Percentiles rank a stretch among this genome's conserved stretches.
Evolutionary conservation across 2,113 vertebrate genomes (phyloP).

Genomic region (Corythornis vintsioides): DNA sequence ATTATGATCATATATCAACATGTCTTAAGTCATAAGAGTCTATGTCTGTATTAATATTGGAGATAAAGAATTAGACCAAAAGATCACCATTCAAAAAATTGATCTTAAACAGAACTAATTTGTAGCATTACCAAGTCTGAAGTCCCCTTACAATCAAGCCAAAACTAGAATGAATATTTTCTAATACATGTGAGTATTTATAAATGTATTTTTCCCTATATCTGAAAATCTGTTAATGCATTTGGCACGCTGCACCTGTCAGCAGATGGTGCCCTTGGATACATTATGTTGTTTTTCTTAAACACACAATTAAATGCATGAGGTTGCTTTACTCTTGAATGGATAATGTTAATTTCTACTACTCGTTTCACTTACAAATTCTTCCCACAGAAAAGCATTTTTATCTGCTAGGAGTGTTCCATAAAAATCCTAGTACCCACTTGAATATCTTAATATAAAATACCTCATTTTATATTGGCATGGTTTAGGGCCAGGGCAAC

Average conservation of each 20-base stretch:
- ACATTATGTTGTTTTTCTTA: neutral
- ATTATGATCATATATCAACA: no score
- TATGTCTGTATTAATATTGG: no score
- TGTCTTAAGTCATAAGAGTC: no score
- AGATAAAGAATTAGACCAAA: neutral
- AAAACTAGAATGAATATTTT: neutral
- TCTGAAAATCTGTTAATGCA: neutral
- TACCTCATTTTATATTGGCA: neutral
- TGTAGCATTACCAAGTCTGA: neutral
- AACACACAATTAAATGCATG: neutral
- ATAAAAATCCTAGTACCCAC: neutral
- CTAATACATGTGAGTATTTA: neutral
- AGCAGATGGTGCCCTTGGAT: conserved; percentile 29
- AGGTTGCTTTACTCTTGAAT: conserved; percentile 25
- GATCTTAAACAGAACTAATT: neutral
- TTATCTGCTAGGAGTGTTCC: neutral
- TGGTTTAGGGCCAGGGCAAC: no score
- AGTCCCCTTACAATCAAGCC: neutral
- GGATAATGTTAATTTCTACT: conserved; percentile 5
- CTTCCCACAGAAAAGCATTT: neutral
- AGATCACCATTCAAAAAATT: neutral
- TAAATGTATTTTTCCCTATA: neutral
- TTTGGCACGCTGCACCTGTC: neutral
- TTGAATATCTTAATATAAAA: neutral
- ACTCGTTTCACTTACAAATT: neutral